Evolutionary conservation across 2,888 invertebrate genomes (phyloP), one percentile per base, ranked within the genome.

Genomic region (Campoplex nolae): DNA sequence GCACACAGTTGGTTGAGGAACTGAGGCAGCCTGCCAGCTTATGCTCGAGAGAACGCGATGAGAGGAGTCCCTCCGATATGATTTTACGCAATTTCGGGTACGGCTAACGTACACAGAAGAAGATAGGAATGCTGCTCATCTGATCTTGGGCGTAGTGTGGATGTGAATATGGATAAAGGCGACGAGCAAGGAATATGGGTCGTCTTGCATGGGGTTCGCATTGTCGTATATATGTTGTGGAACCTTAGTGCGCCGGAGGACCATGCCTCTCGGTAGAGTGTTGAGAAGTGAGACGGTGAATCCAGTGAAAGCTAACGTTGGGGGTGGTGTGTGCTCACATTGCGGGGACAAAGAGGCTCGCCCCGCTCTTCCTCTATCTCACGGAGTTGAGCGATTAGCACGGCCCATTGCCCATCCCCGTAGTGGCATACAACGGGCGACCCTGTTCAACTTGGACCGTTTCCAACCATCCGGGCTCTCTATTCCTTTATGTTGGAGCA

Each of bases 311-410:
- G 75, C 73, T 81, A 54, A 75, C 74, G 71, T 73, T 18, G 75
- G 51, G 73, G 70, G 68, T 70, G 78, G 83, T 83, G 76, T 81
- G 74, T 79, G 84, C 71, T 84, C 81, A 78, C 78, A 73, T 87
- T 74, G 77, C 73, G 80, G 76, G 88, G 83, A 88, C 88, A 88
- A 88, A 88, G 88, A 87, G 87, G 83, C 70, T 73, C 75, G 51
- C 58, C 35, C 62, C 51, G 7, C 56, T 71, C 81, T 84, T 80
- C 68, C 56, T 68, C 65, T 58, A 35, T 67, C 88, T 85, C 89
- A 89, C 89, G 89, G 90, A 93, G 92, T 90, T 88, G 92, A 92
- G 90, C 93, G 93, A 93, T 93, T 94, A 93, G 93, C 91, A 93
- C 92, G 92, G 92, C 90, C 92, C 93, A 93, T 94, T 94, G 92